These are phyloP conservation scores for Burhinus oedicnemus DNA, from an alignment of 2,113 vertebrate species.

Conservation along the genomic window DNA sequence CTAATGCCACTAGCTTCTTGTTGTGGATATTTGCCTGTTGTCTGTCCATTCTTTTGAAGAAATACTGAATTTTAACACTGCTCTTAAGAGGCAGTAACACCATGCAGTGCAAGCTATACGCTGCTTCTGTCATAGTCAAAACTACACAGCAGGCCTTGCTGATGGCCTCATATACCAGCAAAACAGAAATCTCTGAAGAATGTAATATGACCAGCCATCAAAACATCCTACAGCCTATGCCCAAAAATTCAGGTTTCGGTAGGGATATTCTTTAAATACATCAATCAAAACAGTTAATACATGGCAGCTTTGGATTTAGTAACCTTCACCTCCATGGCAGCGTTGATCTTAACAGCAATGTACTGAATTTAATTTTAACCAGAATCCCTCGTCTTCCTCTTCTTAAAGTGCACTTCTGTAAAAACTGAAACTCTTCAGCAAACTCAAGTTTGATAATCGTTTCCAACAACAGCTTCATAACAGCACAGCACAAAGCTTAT, in stretches of 20 bases:
- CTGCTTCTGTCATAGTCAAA: not conserved
- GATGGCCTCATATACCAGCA: not conserved
- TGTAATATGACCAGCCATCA: not conserved
- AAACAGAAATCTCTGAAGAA: not conserved
- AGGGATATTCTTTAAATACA: not conserved
- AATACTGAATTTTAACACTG: not conserved
- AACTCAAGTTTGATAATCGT: not conserved
- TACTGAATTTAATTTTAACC: not conserved
- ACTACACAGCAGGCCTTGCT: not conserved
- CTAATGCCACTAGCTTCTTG: not conserved
- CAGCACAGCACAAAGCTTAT: constrained; percentile 7
- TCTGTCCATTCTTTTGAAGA: not conserved
- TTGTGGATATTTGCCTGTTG: not conserved
- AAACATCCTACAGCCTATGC: not conserved
- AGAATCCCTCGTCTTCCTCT: not conserved
- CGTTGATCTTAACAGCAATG: not conserved
- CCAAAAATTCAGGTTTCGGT: not conserved
- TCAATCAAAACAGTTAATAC: not conserved
- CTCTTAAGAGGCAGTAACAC: not conserved
- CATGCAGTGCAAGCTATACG: not conserved
- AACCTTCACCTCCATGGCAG: not conserved
- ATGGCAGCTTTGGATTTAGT: not conserved
- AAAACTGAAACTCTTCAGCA: constrained; percentile 23
- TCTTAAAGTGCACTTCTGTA: constrained; percentile 69
- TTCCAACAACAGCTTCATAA: constrained; percentile 35